Evolutionary conservation across 2,113 vertebrate species (phyloP), one percentile per base, ranked within the genome.

Genomic region (Amphilophus citrinellus): DNA sequence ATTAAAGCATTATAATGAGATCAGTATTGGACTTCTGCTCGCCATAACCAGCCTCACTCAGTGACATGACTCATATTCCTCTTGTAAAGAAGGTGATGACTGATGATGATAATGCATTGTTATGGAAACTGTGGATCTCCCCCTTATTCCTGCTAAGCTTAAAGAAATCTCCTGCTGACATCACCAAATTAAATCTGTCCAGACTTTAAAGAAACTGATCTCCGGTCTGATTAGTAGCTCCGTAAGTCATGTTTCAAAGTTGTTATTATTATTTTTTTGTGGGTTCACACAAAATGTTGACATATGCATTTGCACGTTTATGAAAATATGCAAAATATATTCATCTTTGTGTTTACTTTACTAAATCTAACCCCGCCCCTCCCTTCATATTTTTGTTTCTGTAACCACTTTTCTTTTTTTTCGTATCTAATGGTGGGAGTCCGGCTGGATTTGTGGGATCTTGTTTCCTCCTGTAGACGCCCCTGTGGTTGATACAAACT

Each of bases 241-340:
- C 62, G 39, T 42, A 66, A 42, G 42, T 1, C 37, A 15, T 42
- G 6, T 42, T 65, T 66, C 63, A 66, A 66, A 66, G 37, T 24
- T 27, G 3, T 27, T 27, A 2, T 27, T 27, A 27, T 27, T 27
- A 22, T 37, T 59, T 65, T 42, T 39, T 42, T 42, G 32, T 65
- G 35, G 7, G 37, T 24, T 44, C 37, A 44, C 37, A 24, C n/a
- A 42, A 44, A n/a, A 66, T 22, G 0, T 14, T 65, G 62, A 65
- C 22, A 65, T 0, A 42, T 17, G 2, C 37, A 44, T 1, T 24
- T 44, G n/a, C 39, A 17, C 15, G 1, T 65, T 42, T 65, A 62
- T 63, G 61, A n/a, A 63, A 6, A 22, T 37, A 8, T 2, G 0
- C 0, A 10, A 37, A 65, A 22, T 7, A 6, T 14, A 39, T 42